phyloP scores from a whole-genome alignment of 2,113 vertebrate genomes.

The Myanophis thanlyinensis region DNA sequence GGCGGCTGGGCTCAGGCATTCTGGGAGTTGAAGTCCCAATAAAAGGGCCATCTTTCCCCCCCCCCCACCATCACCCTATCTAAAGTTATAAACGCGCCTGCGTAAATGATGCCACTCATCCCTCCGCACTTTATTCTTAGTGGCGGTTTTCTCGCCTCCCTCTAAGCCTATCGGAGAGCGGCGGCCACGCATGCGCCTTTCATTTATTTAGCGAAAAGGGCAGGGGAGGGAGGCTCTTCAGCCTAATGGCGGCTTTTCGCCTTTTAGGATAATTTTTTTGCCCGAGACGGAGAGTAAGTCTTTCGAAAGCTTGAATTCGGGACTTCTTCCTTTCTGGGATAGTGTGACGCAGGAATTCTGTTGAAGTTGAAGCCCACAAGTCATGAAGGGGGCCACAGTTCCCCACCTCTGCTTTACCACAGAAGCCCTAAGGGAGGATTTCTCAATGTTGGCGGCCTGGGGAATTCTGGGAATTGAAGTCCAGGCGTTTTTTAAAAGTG shows the following conservation, averaged over 20 bases:
- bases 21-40: background rate
- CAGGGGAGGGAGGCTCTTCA: fast-evolving
- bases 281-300: background rate
- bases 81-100: background rate
- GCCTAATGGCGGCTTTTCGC: fast-evolving
- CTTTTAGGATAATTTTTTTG: too few relatives aligned
- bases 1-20: background rate
- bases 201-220: background rate
- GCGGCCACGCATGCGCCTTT: background rate
- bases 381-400: background rate
- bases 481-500: background rate
- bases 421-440: background rate
- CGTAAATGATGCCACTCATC: fast-evolving
- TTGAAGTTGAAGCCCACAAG: background rate
- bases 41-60: too few relatives aligned
- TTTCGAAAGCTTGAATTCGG: background rate
- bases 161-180: background rate
- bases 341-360: background rate
- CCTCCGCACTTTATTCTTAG: too few relatives aligned
- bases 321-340: background rate
- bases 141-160: background rate
- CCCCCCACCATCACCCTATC: too few relatives aligned
- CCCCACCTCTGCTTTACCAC: too few relatives aligned
- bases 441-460: background rate
- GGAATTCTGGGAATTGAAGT: background rate